These are phyloP conservation scores for Prosapia bicincta DNA, from an alignment of 2,888 invertebrate species.

Conservation along the genomic window DNA sequence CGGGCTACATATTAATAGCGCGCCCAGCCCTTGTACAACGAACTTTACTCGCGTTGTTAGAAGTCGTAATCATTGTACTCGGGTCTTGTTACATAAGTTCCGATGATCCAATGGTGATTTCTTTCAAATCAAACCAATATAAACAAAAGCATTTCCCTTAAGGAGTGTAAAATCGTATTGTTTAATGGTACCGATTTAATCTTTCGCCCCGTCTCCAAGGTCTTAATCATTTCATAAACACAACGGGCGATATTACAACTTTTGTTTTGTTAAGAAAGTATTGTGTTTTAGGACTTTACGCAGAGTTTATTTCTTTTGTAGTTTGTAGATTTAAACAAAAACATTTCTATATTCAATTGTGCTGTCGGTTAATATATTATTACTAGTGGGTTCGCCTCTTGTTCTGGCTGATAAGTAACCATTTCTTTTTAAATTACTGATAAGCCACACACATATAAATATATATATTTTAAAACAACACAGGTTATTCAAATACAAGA, in stretches of 20 bases:
- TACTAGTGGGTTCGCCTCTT: too few relatives aligned
- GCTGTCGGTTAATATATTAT: too few relatives aligned
- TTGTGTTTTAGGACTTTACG: too few relatives aligned
- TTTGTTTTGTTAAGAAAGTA: background rate
- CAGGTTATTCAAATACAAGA: too few relatives aligned
- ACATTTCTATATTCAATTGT: too few relatives aligned
- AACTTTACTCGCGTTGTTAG: background rate
- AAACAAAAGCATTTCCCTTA: background rate
- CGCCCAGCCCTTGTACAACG: background rate
- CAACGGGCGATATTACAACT: background rate
- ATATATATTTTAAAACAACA: too few relatives aligned
- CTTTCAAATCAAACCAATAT: conserved; percentile 2
- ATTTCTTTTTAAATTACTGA: too few relatives aligned
- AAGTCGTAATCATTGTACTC: background rate
- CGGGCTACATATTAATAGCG: background rate
- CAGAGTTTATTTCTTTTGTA: too few relatives aligned
- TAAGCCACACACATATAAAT: too few relatives aligned
- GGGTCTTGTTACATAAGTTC: background rate
- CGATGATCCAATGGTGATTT: background rate
- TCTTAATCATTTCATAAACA: background rate
- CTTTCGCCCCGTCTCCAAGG: background rate
- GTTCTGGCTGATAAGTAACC: too few relatives aligned
- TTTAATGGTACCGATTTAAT: background rate
- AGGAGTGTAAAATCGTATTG: background rate
- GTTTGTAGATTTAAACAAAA: too few relatives aligned